Conservation (phyloP, 2,888 invertebrate genomes). For the Leptarthrus brevirostris region DNA sequence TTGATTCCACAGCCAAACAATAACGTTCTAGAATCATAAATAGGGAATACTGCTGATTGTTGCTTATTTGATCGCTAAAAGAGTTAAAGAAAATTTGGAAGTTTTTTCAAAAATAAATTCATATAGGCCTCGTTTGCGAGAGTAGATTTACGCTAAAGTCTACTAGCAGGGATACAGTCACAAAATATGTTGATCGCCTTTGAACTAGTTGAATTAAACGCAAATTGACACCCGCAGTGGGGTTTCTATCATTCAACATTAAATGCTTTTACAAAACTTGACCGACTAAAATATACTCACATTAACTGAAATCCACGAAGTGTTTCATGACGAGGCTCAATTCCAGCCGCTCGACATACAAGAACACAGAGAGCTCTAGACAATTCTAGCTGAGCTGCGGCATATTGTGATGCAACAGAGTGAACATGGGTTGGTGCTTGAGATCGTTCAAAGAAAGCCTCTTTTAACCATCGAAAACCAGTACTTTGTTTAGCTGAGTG, state of each 20-base stretch:
- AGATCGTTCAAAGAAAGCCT: slow-evolving; percentile 66
- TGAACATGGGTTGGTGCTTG: slow-evolving; percentile 80
- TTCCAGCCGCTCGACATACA: slow-evolving; percentile 75
- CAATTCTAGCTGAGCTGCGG: slow-evolving; percentile 83
- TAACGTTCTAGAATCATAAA: slow-evolving; percentile 86
- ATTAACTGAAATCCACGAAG: slow-evolving; percentile 83
- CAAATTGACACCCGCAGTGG: too few relatives aligned
- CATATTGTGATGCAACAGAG: slow-evolving; percentile 84
- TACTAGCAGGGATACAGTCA: too few relatives aligned
- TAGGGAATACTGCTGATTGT: slow-evolving; percentile 76
- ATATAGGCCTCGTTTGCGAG: too few relatives aligned
- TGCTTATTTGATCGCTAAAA: slow-evolving; percentile 79
- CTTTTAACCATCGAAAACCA: slow-evolving; percentile 67
- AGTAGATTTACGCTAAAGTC: too few relatives aligned
- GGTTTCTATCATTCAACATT: too few relatives aligned
- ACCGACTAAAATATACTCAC: slow-evolving; percentile 68
- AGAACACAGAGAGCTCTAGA: slow-evolving; percentile 82
- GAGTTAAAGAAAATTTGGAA: not conserved
- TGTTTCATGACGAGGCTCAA: slow-evolving; percentile 76
- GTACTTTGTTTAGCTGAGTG: slow-evolving; percentile 69
- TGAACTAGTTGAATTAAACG: too few relatives aligned
- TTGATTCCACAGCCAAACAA: slow-evolving; percentile 80
- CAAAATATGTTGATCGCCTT: too few relatives aligned
- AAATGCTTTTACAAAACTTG: too few relatives aligned
- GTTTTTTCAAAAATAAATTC: not conserved